A percentile compares a stretch with the other conserved stretches of the same genome.
phyloP scores from a whole-genome alignment of 2,888 invertebrate species.

The Conops quadrifasciatus region DNA sequence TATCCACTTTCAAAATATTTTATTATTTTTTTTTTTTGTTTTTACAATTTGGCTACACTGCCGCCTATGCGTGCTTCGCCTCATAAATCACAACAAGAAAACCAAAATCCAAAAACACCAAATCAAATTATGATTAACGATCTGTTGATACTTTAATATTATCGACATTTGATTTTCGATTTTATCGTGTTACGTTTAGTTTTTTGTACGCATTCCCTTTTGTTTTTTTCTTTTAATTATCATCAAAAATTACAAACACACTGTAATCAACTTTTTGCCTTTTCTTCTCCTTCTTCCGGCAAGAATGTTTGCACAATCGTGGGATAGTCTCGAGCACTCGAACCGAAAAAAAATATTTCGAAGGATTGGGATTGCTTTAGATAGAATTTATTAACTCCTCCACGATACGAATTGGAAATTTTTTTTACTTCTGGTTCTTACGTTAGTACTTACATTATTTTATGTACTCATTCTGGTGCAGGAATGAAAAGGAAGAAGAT shows the following conservation, averaged over 20 bases:
- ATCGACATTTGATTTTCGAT: background rate
- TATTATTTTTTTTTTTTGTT: constrained; percentile 11
- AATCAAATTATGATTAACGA: constrained; percentile 14
- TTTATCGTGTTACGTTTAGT: background rate
- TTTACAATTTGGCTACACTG: background rate
- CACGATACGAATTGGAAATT: too few relatives aligned
- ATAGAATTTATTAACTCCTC: too few relatives aligned
- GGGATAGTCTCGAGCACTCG: too few relatives aligned
- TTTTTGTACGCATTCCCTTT: background rate
- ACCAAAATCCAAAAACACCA: background rate
- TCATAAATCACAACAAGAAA: constrained; percentile 27
- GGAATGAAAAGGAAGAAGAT: too few relatives aligned
- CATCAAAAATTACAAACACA: too few relatives aligned
- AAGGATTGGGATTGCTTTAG: background rate
- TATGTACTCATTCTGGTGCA: too few relatives aligned
- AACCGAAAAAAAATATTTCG: too few relatives aligned
- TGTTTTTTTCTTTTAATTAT: background rate
- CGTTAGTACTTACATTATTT: too few relatives aligned
- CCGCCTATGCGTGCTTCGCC: constrained; percentile 25
- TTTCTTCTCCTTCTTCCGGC: constrained; percentile 11
- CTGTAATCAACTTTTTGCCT: background rate
- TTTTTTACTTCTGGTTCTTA: too few relatives aligned
- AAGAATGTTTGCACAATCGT: background rate
- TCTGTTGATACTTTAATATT: background rate
- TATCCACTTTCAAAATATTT: constrained; percentile 12